Evolutionary conservation across 2,113 vertebrate species (phyloP).

Genomic region (Cairina moschata): DNA sequence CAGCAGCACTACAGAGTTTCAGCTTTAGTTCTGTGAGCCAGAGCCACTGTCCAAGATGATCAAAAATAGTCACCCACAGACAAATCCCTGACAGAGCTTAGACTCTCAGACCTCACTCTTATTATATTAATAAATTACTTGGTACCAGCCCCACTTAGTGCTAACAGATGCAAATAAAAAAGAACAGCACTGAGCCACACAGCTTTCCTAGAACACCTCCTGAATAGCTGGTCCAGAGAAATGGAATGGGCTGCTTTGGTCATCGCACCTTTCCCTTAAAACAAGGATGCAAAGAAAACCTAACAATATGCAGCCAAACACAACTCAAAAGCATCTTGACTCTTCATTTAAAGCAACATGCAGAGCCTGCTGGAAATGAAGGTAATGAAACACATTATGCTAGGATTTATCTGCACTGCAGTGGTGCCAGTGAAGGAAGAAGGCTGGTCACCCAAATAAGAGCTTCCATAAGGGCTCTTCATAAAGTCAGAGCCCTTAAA

Average conservation of each 20-base stretch:
- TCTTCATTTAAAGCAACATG: accelerated
- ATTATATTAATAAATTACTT: neutral
- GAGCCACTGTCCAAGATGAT: neutral
- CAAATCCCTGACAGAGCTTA: neutral
- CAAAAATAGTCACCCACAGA: neutral
- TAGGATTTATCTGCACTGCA: neutral
- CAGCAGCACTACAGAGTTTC: neutral
- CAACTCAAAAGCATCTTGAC: neutral
- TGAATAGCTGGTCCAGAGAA: neutral
- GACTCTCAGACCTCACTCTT: neutral
- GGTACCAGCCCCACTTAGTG: neutral
- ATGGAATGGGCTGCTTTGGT: neutral
- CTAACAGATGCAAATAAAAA: neutral
- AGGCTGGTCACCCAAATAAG: neutral
- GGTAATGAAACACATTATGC: neutral
- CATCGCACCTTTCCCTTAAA: neutral
- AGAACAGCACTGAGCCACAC: neutral
- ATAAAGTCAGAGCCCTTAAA: neutral
- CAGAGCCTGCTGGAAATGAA: neutral
- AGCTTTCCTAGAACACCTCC: neutral
- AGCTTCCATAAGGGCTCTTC: neutral
- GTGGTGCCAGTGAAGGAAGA: neutral
- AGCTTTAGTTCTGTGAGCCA: neutral
- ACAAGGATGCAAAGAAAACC: accelerated
- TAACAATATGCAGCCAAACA: neutral